These are phyloP conservation scores for Capromys pilorides DNA, from an alignment of 2,797 vertebrate genomes.

Conservation along the genomic window DNA sequence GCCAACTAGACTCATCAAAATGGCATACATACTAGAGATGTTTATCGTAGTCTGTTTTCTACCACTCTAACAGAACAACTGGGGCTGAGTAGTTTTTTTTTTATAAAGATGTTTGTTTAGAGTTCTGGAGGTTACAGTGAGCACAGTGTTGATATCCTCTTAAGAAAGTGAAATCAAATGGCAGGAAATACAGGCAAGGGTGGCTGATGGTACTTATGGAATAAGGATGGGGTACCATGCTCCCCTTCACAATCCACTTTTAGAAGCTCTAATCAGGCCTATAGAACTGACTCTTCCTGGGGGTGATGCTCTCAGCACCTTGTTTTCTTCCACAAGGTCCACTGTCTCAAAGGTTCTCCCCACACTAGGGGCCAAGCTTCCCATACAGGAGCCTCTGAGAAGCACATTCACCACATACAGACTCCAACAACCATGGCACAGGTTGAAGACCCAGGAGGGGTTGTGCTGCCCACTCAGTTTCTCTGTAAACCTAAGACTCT, in stretches of 20 bases:
- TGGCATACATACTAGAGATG: not conserved
- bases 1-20: not conserved
- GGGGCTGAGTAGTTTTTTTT: not conserved
- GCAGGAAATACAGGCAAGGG: not conserved
- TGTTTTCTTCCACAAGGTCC: not conserved
- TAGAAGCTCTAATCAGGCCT: not conserved
- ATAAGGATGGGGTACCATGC: not conserved
- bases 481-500: not conserved
- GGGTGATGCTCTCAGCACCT: too few relatives aligned
- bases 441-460: not conserved
- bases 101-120: not conserved
- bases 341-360: not conserved
- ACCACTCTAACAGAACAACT: not conserved
- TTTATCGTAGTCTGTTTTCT: not conserved
- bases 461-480: not conserved
- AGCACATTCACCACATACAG: not conserved
- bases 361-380: not conserved
- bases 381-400: not conserved
- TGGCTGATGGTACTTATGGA: not conserved
- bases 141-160: not conserved
- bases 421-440: not conserved
- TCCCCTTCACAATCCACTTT: not conserved
- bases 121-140: not conserved
- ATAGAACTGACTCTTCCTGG: not conserved
- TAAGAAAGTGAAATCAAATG: not conserved